Base-by-base conservation (phyloP, 2,888 invertebrate species). In the Chrysina gloriosa region DNA sequence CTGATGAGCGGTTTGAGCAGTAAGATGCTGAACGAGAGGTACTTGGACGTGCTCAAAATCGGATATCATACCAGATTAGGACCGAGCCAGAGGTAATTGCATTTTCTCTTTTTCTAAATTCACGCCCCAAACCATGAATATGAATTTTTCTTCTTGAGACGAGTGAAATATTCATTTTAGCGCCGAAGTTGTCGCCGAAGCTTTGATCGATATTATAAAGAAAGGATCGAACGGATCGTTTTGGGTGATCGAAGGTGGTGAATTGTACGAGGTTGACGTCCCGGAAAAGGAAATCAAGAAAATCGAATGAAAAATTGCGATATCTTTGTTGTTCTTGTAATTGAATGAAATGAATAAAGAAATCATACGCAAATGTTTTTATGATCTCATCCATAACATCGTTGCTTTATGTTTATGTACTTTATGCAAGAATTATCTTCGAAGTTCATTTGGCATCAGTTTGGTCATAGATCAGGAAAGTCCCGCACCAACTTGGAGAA, bases 191-290 rank as follows among this genome's bases (percentile, higher is more conserved):
- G 77, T 78, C 9, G 78, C 75, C 7, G 63, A 69, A 27, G 75
- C 73, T 4, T 71, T 78, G 70, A 69, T 78, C 39, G 69, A 75
- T 7, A 39, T 78, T 11, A 70, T 80, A 29, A 71, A 71, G 68
- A 80, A 76, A 19, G 84, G 81, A 3, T 79, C 80, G 1, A 84
- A 82, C 72, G 85, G 84, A 0, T 83, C 84, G 0, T 81, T 83
- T 0, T 86, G 85, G 85, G 73, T 83, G 21, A 80, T 83, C 36
- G 84, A 85, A 75, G 84, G 83, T 1, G 79, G 77, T 0, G 76
- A 81, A 58, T 21, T 79, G 16, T 78, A 76, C 42, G 74, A 81
- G 71, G 76, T 80, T 77, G 79, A 83, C 82, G 83, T 74, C 36
- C 71, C 70, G 29, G 61, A 66, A 6, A 67, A 68, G 42, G 21